Percentiles rank a stretch among this genome's conserved stretches.
Conservation (phyloP, 2,797 vertebrate species). For the Acanthopagrus latus region DNA sequence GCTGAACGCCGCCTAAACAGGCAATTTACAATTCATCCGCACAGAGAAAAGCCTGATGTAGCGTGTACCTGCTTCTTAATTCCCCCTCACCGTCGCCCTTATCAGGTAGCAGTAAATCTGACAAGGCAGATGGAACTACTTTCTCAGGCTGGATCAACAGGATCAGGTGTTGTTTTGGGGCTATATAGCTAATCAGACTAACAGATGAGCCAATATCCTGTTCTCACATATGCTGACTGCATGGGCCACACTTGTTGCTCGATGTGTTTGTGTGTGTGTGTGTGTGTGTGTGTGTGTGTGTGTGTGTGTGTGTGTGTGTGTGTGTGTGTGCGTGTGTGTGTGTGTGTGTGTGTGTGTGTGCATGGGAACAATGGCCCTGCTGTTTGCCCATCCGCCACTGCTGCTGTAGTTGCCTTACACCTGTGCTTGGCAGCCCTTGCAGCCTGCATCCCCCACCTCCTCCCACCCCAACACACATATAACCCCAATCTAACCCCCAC, state of each 20-base stretch:
- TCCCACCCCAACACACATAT: slow-evolving; percentile 6
- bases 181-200: slow-evolving; percentile 70
- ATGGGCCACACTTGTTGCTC: slow-evolving; percentile 75
- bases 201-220: slow-evolving; percentile 78
- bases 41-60: slow-evolving; percentile 22
- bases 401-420: slow-evolving; percentile 82
- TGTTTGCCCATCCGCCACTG: slow-evolving; percentile 77
- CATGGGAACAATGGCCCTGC: slow-evolving; percentile 81
- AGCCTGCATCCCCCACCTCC: background rate
- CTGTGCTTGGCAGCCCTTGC: slow-evolving; percentile 81
- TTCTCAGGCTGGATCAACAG: slow-evolving; percentile 62
- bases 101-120: slow-evolving; percentile 61
- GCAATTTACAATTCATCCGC: slow-evolving; percentile 44
- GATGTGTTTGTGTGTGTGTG: slow-evolving; percentile 39
- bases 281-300: slow-evolving; percentile 14
- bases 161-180: slow-evolving; percentile 60
- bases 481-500: slow-evolving; percentile 35
- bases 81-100: slow-evolving; percentile 20
- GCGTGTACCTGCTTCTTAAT: slow-evolving; percentile 44
- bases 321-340: slow-evolving; percentile 27
- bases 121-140: slow-evolving; percentile 53
- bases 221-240: slow-evolving; percentile 72
- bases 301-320: background rate
- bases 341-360: slow-evolving; percentile 33
- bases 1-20: slow-evolving; percentile 22